Evolutionary conservation across 30 jellyfish, hydroid and myxozoan genomes (phyloP), one percentile per base, ranked within the genome.

Genomic region (Clytia hemisphaerica): DNA sequence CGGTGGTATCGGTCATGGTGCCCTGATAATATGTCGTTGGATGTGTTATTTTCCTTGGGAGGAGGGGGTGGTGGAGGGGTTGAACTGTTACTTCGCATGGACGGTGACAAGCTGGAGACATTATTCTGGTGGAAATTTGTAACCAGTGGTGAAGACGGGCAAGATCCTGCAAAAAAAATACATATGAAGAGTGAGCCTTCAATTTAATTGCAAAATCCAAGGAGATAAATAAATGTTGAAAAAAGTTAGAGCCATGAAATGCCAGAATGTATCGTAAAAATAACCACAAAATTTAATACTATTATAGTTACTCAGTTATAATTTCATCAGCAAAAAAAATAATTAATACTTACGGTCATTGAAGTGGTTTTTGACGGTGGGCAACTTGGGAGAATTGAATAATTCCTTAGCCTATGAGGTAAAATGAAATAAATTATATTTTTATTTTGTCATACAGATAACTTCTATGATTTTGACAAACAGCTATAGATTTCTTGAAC

Each of bases 61-160:
- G 93, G 93, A n/a, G 92, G 95, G 6, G 95, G 95, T 4, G 95
- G 95, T 16, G 95, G 95, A 2, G 93, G 93, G 6, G 88, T 84
- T 4, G 79, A 69, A 25, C 71, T 80, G 48, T 67, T 61, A 34
- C 81, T 48, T 49, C 68, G 61, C 29, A 58, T 72, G 25, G 31
- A 44, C 15, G 59, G 33, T 21, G 64, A 61, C 9, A 37, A 16
- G 7, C 30, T 16, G 9, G 78, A 65, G 7, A 10, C 16, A n/a
- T 57, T 57, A 21, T n/a, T n/a, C 44, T 57, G 70, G 16, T 22
- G 30, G 15, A 44, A 57, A n/a, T 37, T 22, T 5, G 78, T 35
- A 6, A 65, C 19, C 34, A 24, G 65, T 37, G 78, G 78, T 6
- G 78, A 65, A 1, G 70, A 57, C 16, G 63, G 44, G 25, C 44